Base-by-base conservation (phyloP, 2,113 vertebrate genomes). In the Herpailurus yagouaroundi region DNA sequence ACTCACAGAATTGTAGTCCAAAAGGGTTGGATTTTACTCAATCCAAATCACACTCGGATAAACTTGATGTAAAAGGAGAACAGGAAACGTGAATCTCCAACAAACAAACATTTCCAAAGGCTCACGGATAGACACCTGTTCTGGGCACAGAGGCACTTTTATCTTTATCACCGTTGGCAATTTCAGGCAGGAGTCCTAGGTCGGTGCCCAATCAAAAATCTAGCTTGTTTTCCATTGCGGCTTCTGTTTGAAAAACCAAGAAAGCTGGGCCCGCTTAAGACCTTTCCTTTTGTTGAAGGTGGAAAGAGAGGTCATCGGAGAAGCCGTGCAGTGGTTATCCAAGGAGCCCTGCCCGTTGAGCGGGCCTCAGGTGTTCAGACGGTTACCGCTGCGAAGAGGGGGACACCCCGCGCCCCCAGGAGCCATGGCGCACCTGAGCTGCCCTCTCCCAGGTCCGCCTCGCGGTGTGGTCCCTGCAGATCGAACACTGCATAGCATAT, bases 241-340 rank as follows among this genome's bases (percentile, higher is more conserved):
- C 66, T 45, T 74, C 45, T 96, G 38, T 80, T 80, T 66, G 71
- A 55, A 68, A 69, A 93, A 69, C n/a, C 45, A 45, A 81, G 63
- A 69, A 41, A 81, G 25, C n/a, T 8, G 74, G 71, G 29, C n/a
- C 33, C 90, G n/a, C 0, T 74, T 57, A 57, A 74, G 41, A 50
- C n/a, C 33, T 81, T 64, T 63, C 19, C 68, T 96, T 92, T 36
- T 9, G 57, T n/a, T 12, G 68, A 41, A 57, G 64, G 50, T 29
- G 2, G 50, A 71, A 90, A 5, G 33, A 52, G 45, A 36, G 85
- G 52, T 80, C 48, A n/a, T 23, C 25, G 11, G 50, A 69, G 71
- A 71, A 57, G 66, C 21, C 21, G n/a, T 23, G 13, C 16, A 3
- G 13, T 23, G 33, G 33, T 64, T 74, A 50, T 1, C 18, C 12